Evolutionary conservation across 2,797 vertebrate genomes (phyloP), one percentile per base, ranked within the genome.

Genomic region (Liasis olivaceus): DNA sequence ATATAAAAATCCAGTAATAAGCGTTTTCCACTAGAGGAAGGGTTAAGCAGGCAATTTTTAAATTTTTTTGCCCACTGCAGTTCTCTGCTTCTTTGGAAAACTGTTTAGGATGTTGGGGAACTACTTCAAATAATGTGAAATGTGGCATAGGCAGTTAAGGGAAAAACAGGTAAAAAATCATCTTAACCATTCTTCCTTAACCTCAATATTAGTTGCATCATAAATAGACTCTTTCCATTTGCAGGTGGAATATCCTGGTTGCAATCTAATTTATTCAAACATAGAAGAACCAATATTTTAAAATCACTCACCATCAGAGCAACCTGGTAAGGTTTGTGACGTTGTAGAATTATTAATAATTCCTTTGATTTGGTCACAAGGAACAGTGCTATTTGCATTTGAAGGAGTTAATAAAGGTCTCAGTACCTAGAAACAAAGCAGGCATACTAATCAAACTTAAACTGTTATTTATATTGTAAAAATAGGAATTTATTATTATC

Each of bases 331-430:
- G 6, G 90, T 85, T 93, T 95, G 77, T 85, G 94, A 91, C 64
- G 88, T 22, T 72, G 59, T 1, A 85, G 88, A 84, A 69, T 60
- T 92, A 62, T 5, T 94, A 77, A 87, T 63, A 28, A 92, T 89
- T 87, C 81, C 88, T 94, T 94, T 92, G 63, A 95, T 94, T 7
- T 91, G 86, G 8, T 93, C 90, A 56, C 47, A 93, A 91, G 31
- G 94, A 95, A 94, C 24, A 9, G 1, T 93, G n/a, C 86, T 92
- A 87, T 93, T 95, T 92, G 92, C 36, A 95, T 31, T 88, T 91
- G 72, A 20, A 95, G 91, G 60, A 94, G 58, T 62, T 5, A 95
- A 36, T 66, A 94, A 85, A 36, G 85, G 92, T 28, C 84, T 92
- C 36, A 93, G 58, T 36, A 94, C 60, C 91, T 93, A 42, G 66